Conservation (phyloP, 2,113 vertebrate genomes). For the Hippocampus abdominalis region DNA sequence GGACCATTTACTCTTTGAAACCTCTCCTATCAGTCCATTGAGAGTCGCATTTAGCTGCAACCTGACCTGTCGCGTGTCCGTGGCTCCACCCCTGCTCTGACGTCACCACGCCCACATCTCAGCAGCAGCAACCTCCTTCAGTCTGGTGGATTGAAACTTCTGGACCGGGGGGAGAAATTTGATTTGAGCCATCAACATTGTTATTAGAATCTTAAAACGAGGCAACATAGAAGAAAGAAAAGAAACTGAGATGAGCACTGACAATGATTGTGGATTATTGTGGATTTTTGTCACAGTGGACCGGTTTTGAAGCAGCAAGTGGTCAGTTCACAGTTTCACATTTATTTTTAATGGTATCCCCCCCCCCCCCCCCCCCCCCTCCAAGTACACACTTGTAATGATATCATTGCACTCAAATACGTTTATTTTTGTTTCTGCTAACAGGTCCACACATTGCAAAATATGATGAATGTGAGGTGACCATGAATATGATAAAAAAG, state of each 20-base stretch:
- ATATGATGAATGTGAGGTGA: neutral
- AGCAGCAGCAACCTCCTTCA: neutral
- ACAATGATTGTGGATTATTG: neutral
- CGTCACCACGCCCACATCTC: neutral
- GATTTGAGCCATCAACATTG: neutral
- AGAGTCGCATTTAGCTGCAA: neutral
- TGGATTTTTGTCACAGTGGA: neutral
- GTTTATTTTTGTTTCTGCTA: neutral
- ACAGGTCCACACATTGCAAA: neutral
- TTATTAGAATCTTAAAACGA: neutral
- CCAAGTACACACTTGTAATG: neutral
- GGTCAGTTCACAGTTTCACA: slow-evolving; percentile 34
- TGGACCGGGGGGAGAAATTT: neutral
- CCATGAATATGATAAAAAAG: neutral
- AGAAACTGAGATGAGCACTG: slow-evolving; percentile 7
- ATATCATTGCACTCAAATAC: neutral
- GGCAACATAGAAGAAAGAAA: neutral
- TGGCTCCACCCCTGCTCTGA: neutral
- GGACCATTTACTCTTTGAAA: too few species aligned
- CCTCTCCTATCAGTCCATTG: neutral
- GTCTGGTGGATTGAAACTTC: neutral
- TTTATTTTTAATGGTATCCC: neutral
- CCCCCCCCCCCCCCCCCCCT: neutral
- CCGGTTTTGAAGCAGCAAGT: slow-evolving; percentile 18
- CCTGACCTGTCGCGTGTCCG: neutral